Percentiles rank a stretch among this genome's conserved stretches.
phyloP scores from a whole-genome alignment of 2,888 invertebrate genomes.

The Thymelicus sylvestris region DNA sequence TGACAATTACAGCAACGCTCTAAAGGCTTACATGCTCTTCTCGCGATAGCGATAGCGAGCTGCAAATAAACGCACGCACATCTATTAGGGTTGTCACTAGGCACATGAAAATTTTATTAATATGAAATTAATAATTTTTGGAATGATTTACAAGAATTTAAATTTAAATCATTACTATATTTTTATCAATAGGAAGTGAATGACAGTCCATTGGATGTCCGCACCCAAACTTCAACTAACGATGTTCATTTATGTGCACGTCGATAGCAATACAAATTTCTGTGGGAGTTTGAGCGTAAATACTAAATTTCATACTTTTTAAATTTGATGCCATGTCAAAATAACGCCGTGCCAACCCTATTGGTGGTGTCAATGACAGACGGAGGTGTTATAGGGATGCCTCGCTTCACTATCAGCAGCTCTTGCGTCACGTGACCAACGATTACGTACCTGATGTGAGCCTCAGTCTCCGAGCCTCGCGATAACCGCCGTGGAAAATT shows the following conservation, averaged over 20 bases:
- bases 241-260: too few relatives aligned
- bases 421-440: constrained; percentile 9
- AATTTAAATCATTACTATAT: too few relatives aligned
- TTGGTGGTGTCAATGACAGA: not conserved
- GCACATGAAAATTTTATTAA: not conserved
- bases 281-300: too few relatives aligned
- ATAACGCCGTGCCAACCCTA: not conserved
- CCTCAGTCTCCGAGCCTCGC: not conserved
- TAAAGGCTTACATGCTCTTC: not conserved
- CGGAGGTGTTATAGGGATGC: not conserved
- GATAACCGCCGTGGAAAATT: constrained; percentile 5
- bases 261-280: too few relatives aligned
- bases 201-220: too few relatives aligned
- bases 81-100: constrained; percentile 11
- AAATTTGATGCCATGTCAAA: not conserved
- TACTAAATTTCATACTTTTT: too few relatives aligned
- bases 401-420: not conserved
- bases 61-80: constrained; percentile 23
- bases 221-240: too few relatives aligned
- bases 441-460: not conserved
- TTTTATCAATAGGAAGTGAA: too few relatives aligned
- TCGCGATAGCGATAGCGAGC: constrained; percentile 5
- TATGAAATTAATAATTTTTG: not conserved
- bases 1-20: not conserved
- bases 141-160: constrained; percentile 4